Conservation (phyloP, 2,888 invertebrate genomes). For the Eilema caniola region DNA sequence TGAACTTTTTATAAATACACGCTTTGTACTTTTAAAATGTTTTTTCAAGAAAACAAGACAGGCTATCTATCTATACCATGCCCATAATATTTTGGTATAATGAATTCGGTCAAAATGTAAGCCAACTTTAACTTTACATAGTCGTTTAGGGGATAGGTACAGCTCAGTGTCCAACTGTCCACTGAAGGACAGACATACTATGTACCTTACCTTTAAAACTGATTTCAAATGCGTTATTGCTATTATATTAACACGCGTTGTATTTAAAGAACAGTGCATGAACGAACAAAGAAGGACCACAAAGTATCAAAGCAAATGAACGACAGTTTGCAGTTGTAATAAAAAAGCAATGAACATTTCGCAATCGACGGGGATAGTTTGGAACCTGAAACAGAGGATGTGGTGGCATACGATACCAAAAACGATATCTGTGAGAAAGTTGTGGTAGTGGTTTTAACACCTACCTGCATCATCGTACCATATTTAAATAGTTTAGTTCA, state of each 20-base stretch:
- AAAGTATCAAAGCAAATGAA: neutral
- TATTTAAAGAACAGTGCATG: neutral
- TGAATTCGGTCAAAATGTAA: no score
- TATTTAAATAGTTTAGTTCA: neutral
- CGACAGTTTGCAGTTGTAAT: neutral
- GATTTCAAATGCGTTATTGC: neutral
- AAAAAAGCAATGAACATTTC: neutral
- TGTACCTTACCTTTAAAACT: neutral
- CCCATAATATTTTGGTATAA: no score
- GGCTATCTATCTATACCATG: no score
- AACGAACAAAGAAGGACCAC: neutral
- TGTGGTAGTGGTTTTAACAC: neutral
- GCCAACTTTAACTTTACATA: no score
- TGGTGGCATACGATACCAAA: slow-evolving; percentile 20
- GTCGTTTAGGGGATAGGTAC: no score
- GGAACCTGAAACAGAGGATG: slow-evolving; percentile 23
- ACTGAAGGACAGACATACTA: no score
- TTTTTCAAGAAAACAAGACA: no score
- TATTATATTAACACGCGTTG: neutral
- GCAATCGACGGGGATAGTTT: slow-evolving; percentile 4
- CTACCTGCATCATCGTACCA: no score
- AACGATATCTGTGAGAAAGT: slow-evolving; percentile 21
- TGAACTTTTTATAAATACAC: no score
- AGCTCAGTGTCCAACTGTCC: no score
- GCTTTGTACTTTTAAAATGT: no score